Evolutionary conservation across 2,113 vertebrate genomes (phyloP).

Genomic region (Lepisosteus oculatus): DNA sequence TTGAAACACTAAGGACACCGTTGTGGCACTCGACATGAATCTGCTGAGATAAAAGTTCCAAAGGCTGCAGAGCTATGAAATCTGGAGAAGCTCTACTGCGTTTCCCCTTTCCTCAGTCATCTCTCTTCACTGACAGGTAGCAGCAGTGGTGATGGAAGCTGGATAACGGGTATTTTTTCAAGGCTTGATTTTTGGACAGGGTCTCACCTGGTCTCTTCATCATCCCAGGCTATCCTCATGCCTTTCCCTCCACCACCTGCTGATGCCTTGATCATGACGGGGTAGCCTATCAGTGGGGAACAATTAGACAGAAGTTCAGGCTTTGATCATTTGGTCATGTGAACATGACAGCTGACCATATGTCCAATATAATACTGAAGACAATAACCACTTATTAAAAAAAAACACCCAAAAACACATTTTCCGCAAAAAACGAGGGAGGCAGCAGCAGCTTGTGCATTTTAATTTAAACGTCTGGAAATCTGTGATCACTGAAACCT

Average conservation of each 20-base stretch:
- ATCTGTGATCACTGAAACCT: neutral
- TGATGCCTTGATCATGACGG: constrained; percentile 99
- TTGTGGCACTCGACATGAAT: no score
- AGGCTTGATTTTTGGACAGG: constrained; percentile 61
- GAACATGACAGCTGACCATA: constrained; percentile 91
- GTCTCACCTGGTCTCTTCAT: constrained; percentile 94
- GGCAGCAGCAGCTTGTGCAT: constrained; percentile 11
- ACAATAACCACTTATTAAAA: constrained; percentile 68
- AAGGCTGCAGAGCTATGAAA: neutral
- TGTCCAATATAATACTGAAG: constrained; percentile 72
- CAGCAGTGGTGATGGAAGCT: neutral
- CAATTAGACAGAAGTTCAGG: constrained; percentile 86
- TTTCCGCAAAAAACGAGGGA: neutral
- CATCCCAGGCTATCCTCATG: constrained; percentile 97
- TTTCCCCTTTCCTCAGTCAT: neutral
- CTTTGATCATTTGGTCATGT: constrained; percentile 87
- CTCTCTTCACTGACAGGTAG: constrained; percentile 3
- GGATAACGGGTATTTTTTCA: constrained; percentile 60
- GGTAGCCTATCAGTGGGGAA: constrained; percentile 95
- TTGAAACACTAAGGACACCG: no score
- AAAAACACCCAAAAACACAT: neutral
- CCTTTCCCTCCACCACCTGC: constrained; percentile 98
- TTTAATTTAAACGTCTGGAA: constrained; percentile 6
- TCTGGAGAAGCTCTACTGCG: neutral
- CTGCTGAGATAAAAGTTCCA: no score